Base-by-base conservation (phyloP, 2,113 vertebrate species). In the Phasianus colchicus region DNA sequence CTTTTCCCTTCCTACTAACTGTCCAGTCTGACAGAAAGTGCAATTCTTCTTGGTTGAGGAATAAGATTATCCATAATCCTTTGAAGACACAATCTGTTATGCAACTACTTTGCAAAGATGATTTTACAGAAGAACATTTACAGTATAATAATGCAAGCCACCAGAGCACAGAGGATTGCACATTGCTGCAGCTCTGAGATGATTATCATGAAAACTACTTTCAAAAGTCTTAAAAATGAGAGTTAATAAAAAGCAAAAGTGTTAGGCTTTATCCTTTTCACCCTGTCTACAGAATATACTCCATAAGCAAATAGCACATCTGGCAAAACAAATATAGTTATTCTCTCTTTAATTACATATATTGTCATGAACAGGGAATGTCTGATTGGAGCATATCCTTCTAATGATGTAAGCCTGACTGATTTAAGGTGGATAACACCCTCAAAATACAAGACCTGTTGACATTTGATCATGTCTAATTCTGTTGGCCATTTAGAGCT, bases 291-390 rank as follows among this genome's bases (percentile, higher is more conserved):
- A 34, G 29, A 48, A 60, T 45, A 12, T 29, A 94, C 73, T 83
- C 34, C 75, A 85, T 90, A 86, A 95, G 91, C 75, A 96, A 93
- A 64, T 61, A 78, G 40, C 87, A 95, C 94, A 96, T 95, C 95
- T 96, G 96, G 87, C 87, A 96, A 91, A 76, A 76, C 69, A 92
- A 84, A 85, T 87, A 95, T 58, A 32, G 76, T 86, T 93, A 86
- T 90, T 86, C 74, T 54, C 27, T 75, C 70, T 90, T 75, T 89
- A 96, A 95, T 96, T 91, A 96, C 80, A 92, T 65, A n/a, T 81
- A 64, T 93, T 93, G 91, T 92, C 47, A 81, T 64, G 65, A 89
- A 95, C 69, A 89, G 94, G 87, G 96, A 95, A 83, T 67, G 82
- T 92, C 82, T 96, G 91, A 97, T 95, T 93, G 89, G 72, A 92